Conservation (phyloP, 1,140 invertebrate genomes). For the Camponotus pennsylvanicus region DNA sequence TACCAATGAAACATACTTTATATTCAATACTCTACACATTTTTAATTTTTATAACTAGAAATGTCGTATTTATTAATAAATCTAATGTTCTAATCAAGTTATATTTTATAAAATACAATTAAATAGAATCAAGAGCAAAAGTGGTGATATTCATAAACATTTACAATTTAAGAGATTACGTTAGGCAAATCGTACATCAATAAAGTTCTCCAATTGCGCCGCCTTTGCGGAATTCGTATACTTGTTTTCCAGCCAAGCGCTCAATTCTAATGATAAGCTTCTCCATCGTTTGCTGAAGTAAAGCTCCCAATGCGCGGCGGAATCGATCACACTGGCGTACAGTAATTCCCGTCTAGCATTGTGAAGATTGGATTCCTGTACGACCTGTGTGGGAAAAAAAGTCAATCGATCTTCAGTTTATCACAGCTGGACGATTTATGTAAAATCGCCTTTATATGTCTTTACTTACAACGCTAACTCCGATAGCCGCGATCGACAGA, state of each 20-base stretch:
- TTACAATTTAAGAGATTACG: not conserved
- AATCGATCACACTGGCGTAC: constrained; percentile 89
- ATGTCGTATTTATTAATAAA: not conserved
- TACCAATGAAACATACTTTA: not conserved
- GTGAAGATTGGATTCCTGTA: constrained; percentile 61
- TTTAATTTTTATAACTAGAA: not conserved
- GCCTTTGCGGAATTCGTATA: constrained; percentile 90
- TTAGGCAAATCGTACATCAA: constrained; percentile 82
- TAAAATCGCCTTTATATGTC: not conserved
- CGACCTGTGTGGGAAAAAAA: constrained; percentile 64
- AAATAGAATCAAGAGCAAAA: not conserved
- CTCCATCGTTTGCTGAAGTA: constrained; percentile 93
- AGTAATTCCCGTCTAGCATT: constrained; percentile 87
- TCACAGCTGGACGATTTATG: not conserved
- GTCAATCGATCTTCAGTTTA: constrained; percentile 19
- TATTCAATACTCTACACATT: not conserved
- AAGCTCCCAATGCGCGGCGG: constrained; percentile 93
- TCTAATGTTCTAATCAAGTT: too few relatives aligned
- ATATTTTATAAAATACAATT: not conserved
- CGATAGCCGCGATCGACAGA: constrained; percentile 90
- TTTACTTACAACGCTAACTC: constrained; percentile 88
- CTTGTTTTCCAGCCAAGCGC: constrained; percentile 93
- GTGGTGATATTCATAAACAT: not conserved
- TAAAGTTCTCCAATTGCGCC: constrained; percentile 92
- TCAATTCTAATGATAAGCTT: constrained; percentile 91